Evolutionary conservation across 2,113 vertebrate species (phyloP).

Genomic region (Uria lomvia): DNA sequence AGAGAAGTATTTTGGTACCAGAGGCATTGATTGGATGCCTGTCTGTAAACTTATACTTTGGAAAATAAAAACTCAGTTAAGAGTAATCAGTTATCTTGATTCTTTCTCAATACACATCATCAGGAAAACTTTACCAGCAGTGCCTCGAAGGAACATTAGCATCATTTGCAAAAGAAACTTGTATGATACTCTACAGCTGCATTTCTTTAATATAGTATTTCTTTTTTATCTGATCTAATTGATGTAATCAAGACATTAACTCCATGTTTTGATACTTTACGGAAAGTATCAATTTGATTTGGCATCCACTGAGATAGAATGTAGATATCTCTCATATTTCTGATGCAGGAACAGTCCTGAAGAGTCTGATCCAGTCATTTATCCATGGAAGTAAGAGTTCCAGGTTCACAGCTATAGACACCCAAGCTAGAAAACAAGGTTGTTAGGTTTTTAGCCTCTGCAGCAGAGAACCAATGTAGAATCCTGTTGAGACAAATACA

Average conservation of each 20-base stretch:
- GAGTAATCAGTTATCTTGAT: background rate
- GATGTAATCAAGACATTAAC: background rate
- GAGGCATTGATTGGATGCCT: background rate
- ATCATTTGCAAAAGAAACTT: background rate
- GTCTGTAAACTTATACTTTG: background rate
- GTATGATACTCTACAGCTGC: background rate
- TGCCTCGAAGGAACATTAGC: background rate
- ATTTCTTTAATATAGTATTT: background rate
- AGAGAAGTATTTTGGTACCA: background rate
- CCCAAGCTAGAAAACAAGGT: background rate
- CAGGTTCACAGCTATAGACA: background rate
- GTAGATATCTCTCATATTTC: accelerated
- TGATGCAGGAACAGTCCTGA: background rate
- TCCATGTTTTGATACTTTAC: background rate
- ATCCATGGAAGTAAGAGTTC: background rate
- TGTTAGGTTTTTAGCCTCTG: background rate
- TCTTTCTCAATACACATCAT: background rate
- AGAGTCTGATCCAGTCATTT: background rate
- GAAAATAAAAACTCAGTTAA: background rate
- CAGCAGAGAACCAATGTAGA: background rate
- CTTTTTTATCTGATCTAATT: background rate
- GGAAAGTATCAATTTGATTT: background rate
- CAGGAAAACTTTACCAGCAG: background rate
- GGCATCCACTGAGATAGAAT: background rate
- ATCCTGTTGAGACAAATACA: background rate